These are phyloP conservation scores for Ctenomys sociabilis DNA, from an alignment of 2,113 vertebrate genomes.

Conservation along the genomic window DNA sequence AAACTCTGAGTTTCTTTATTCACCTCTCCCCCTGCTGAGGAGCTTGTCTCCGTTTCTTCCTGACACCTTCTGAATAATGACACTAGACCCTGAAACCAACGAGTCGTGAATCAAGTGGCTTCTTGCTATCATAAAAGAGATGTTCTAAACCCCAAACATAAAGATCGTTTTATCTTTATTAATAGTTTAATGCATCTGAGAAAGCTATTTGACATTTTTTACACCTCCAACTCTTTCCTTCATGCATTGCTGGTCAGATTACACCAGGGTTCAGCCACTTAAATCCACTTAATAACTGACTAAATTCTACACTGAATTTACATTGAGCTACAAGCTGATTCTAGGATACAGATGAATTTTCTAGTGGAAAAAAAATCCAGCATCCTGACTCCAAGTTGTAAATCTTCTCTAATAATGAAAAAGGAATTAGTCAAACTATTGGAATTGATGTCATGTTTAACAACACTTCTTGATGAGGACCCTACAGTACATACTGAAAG, in stretches of 20 bases:
- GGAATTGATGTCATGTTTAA: constrained; percentile 68
- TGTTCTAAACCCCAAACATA: constrained; percentile 85
- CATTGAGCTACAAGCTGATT: constrained; percentile 82
- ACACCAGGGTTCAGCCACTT: constrained; percentile 85
- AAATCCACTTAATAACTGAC: constrained; percentile 86
- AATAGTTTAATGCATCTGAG: constrained; percentile 88
- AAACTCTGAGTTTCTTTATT: not conserved
- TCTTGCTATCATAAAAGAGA: constrained; percentile 85
- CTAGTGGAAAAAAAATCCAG: not conserved
- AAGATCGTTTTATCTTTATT: constrained; percentile 89
- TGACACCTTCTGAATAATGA: constrained; percentile 81
- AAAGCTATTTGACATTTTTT: constrained; percentile 88
- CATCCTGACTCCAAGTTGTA: constrained; percentile 70
- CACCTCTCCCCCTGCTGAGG: constrained; percentile 41
- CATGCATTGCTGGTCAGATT: constrained; percentile 89
- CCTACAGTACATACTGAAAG: not conserved
- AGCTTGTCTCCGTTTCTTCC: constrained; percentile 67
- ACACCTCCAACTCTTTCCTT: constrained; percentile 87
- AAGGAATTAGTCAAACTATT: constrained; percentile 67
- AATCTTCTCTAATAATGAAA: constrained; percentile 79
- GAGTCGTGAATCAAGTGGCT: constrained; percentile 82
- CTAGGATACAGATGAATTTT: constrained; percentile 72
- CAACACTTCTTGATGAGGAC: constrained; percentile 20
- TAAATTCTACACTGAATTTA: constrained; percentile 82
- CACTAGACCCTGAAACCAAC: constrained; percentile 82